Percentiles rank a stretch among this genome's conserved stretches.
Conservation (phyloP, 2,888 invertebrate genomes). For the Drosophila vallismaia region DNA sequence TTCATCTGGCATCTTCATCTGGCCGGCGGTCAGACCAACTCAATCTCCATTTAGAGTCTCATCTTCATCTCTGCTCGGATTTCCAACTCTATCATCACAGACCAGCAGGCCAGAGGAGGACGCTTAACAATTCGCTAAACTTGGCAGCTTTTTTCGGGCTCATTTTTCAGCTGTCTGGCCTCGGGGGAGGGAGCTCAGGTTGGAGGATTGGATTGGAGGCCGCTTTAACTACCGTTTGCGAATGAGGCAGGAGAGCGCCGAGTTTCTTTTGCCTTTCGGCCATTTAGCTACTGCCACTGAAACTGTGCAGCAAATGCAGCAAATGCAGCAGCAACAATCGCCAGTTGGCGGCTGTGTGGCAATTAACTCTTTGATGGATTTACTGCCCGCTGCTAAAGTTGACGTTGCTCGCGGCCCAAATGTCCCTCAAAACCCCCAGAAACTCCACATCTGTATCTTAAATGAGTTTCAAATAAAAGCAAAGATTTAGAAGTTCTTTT, state of each 20-base stretch:
- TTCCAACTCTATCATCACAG: slow-evolving; percentile 6
- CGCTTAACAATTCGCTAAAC: slow-evolving; percentile 37
- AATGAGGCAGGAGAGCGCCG: slow-evolving; percentile 17
- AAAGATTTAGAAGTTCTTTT: background rate
- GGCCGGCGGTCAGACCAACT: slow-evolving; percentile 4
- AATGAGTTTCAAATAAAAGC: no score
- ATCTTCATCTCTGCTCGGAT: background rate
- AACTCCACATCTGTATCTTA: background rate
- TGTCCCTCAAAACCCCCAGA: slow-evolving; percentile 1
- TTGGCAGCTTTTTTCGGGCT: slow-evolving; percentile 47
- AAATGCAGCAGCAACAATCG: slow-evolving; percentile 41
- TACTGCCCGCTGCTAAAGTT: slow-evolving; percentile 49
- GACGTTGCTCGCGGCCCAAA: slow-evolving; percentile 24
- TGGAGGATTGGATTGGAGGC: slow-evolving; percentile 12
- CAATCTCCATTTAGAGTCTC: slow-evolving; percentile 23
- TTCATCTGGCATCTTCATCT: background rate
- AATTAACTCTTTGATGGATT: slow-evolving; percentile 77
- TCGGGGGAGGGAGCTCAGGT: slow-evolving; percentile 11
- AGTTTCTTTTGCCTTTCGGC: slow-evolving; percentile 51
- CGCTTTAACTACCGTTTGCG: slow-evolving; percentile 55
- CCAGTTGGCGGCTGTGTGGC: slow-evolving; percentile 66
- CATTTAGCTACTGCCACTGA: slow-evolving; percentile 60
- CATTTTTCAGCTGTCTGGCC: slow-evolving; percentile 61
- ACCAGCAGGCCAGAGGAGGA: background rate
- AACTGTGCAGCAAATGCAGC: slow-evolving; percentile 11